phyloP scores from a whole-genome alignment of 2,888 invertebrate genomes.

The Meandrusa payeni region DNA sequence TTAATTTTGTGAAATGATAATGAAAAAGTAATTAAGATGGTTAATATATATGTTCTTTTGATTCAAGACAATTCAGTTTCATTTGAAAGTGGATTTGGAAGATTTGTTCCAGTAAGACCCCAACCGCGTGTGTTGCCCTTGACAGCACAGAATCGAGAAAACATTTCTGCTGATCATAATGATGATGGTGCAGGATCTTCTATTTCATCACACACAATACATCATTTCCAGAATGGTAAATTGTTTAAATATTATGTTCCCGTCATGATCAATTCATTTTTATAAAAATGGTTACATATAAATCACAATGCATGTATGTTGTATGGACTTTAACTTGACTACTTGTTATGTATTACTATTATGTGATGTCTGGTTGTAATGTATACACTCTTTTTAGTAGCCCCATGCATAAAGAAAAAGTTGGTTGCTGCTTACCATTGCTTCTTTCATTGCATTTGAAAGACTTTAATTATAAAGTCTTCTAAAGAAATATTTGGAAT shows the following conservation, averaged over 20 bases:
- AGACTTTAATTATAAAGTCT: no score
- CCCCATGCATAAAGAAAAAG: no score
- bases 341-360: no score
- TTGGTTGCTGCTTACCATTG: no score
- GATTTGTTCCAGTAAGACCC: conserved; percentile 76
- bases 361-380: no score
- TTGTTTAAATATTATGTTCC: background rate
- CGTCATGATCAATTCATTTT: no score
- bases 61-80: conserved; percentile 63
- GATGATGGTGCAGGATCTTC: conserved; percentile 61
- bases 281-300: no score
- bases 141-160: conserved; percentile 68
- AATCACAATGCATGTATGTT: no score
- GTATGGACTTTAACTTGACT: no score
- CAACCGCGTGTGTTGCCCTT: conserved; percentile 70
- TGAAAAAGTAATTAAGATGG: background rate
- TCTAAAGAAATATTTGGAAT: no score
- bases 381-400: no score
- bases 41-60: conserved; percentile 1
- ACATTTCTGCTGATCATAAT: conserved; percentile 55
- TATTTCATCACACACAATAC: conserved; percentile 60
- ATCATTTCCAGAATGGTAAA: conserved; percentile 74
- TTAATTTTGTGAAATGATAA: background rate
- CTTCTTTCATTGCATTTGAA: no score
- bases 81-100: conserved; percentile 73